phyloP scores from a whole-genome alignment of 1,140 invertebrate genomes.

The Helicoverpa armigera region DNA sequence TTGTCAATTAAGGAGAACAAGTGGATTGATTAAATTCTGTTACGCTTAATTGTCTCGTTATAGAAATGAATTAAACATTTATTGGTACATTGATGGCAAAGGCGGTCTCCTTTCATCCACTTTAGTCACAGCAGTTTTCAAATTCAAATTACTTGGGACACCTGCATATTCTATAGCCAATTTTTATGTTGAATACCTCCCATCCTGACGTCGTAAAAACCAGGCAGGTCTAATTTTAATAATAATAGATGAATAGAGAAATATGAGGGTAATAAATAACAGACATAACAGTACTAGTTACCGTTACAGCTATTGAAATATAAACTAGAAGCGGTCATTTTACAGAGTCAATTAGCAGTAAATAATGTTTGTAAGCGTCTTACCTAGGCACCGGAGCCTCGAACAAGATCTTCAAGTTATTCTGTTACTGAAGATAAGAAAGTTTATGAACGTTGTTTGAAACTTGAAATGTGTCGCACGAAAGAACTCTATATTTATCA shows the following conservation, averaged over 20 bases:
- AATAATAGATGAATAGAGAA: slow-evolving; percentile 45
- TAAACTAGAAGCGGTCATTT: slow-evolving; percentile 41
- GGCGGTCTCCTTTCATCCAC: neutral
- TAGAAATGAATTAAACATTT: neutral
- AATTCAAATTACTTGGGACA: neutral
- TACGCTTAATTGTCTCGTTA: neutral
- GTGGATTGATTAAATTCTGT: neutral
- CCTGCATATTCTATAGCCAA: neutral
- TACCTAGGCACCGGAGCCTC: neutral
- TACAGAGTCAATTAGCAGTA: slow-evolving; percentile 49
- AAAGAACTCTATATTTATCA: neutral
- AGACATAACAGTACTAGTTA: slow-evolving; percentile 25
- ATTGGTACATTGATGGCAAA: neutral
- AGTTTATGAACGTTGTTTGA: slow-evolving; percentile 16
- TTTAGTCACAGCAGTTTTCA: neutral
- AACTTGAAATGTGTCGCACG: slow-evolving; percentile 6
- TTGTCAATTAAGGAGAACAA: neutral
- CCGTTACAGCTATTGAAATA: slow-evolving; percentile 47
- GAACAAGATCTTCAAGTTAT: slow-evolving; percentile 40
- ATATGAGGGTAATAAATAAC: slow-evolving; percentile 36
- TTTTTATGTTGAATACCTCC: neutral
- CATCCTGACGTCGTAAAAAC: neutral
- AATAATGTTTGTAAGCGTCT: slow-evolving; percentile 40
- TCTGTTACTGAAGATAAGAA: slow-evolving; percentile 31
- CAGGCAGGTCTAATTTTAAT: slow-evolving; percentile 30